Evolutionary conservation across 2,113 vertebrate genomes (phyloP).

Genomic region (Antechinus flavipes): DNA sequence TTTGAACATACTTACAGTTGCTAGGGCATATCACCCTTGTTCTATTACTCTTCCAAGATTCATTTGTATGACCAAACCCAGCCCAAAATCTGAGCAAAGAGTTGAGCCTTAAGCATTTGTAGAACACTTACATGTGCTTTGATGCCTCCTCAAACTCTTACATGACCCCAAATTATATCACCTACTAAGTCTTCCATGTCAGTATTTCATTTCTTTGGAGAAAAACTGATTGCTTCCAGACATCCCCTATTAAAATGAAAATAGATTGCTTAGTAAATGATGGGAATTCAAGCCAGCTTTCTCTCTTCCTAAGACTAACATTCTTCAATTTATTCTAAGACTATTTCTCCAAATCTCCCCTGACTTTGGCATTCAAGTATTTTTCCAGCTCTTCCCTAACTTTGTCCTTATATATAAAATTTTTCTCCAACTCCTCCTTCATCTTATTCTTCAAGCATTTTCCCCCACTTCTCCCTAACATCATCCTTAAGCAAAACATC

Average conservation of each 20-base stretch:
- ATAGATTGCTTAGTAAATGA: not conserved
- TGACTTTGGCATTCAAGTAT: too few species aligned
- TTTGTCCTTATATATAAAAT: too few species aligned
- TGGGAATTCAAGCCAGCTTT: too few species aligned
- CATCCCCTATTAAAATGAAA: not conserved
- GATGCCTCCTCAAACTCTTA: not conserved
- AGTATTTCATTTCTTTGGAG: not conserved
- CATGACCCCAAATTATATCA: not conserved
- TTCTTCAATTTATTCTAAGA: too few species aligned
- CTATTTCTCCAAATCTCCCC: too few species aligned
- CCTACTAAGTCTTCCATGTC: not conserved
- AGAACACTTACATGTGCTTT: not conserved
- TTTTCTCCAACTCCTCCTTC: too few species aligned
- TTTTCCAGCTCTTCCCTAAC: too few species aligned
- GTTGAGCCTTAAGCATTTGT: not conserved
- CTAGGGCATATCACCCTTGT: not conserved
- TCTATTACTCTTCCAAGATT: not conserved
- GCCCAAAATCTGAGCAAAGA: not conserved
- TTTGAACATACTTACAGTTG: not conserved
- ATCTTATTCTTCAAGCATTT: too few species aligned
- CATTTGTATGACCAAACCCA: not conserved
- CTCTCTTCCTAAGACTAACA: too few species aligned
- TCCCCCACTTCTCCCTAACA: too few species aligned
- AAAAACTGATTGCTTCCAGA: not conserved
- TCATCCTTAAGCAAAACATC: too few species aligned